Percentiles rank a stretch among this genome's conserved stretches.
Evolutionary conservation across 2,888 invertebrate genomes (phyloP).

Genomic region (Choreutis nemorana): DNA sequence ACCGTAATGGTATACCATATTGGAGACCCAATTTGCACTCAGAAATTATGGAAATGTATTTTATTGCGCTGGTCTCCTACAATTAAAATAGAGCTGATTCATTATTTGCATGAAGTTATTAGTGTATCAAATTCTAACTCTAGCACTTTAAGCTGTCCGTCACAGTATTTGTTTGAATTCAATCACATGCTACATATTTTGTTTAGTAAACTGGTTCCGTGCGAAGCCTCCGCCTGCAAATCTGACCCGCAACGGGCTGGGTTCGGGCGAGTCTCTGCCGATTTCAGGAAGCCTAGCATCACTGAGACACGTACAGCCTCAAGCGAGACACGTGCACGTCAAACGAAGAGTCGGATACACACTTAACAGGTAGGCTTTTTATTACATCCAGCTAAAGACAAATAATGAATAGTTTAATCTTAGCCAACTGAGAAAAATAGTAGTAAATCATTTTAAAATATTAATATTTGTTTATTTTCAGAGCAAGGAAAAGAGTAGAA

Average conservation of each 20-base stretch:
- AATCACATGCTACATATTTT: neutral
- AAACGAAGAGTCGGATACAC: conserved; percentile 51
- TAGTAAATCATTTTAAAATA: neutral
- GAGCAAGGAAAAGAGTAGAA: conserved; percentile 88
- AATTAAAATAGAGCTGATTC: conserved; percentile 8
- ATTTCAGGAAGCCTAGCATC: conserved; percentile 68
- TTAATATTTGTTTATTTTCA: conserved; percentile 25
- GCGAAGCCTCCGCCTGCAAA: conserved; percentile 58
- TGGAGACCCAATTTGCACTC: too few species aligned
- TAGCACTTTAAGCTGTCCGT: conserved; percentile 8
- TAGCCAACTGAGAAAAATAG: neutral
- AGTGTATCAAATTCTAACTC: conserved; percentile 4
- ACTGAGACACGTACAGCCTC: conserved; percentile 35
- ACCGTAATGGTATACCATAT: too few species aligned
- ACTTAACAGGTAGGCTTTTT: conserved; percentile 33
- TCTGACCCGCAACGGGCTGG: conserved; percentile 56
- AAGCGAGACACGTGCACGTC: conserved; percentile 36
- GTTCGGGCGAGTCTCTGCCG: conserved; percentile 54
- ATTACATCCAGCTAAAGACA: too few species aligned
- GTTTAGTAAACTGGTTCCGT: conserved; percentile 69
- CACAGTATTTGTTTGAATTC: too few species aligned
- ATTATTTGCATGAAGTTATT: conserved; percentile 9
- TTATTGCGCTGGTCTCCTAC: neutral
- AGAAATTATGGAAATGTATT: conserved; percentile 1
- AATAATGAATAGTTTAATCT: neutral